Evolutionary conservation across 2,113 vertebrate genomes (phyloP).

Genomic region (Tenebrosternarchus preto): DNA sequence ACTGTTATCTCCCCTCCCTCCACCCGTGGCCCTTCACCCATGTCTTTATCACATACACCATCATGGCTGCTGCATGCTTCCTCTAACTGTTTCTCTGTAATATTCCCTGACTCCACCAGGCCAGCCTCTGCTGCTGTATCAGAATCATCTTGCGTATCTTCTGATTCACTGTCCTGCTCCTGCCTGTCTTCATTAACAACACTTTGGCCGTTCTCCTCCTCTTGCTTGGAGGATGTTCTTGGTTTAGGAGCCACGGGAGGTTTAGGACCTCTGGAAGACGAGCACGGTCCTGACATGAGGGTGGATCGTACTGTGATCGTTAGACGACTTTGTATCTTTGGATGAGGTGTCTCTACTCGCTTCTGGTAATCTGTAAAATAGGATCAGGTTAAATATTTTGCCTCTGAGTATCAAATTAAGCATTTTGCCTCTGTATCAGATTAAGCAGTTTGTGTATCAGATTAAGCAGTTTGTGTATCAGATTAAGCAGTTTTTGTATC

Average conservation of each 20-base stretch:
- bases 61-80: slow-evolving; percentile 55
- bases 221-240: slow-evolving; percentile 69
- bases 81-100: too few species aligned
- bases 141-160: slow-evolving; percentile 58
- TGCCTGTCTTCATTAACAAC: slow-evolving; percentile 77
- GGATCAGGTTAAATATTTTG: neutral
- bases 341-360: slow-evolving; percentile 82
- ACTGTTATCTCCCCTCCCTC: slow-evolving; percentile 43
- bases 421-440: too few species aligned
- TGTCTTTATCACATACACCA: slow-evolving; percentile 18
- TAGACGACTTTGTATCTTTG: slow-evolving; percentile 79
- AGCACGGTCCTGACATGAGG: slow-evolving; percentile 78
- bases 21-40: slow-evolving; percentile 9
- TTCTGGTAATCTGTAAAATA: slow-evolving; percentile 83
- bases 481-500: too few species aligned
- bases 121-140: slow-evolving; percentile 58
- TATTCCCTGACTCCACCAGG: slow-evolving; percentile 53
- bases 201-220: slow-evolving; percentile 71
- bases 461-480: too few species aligned
- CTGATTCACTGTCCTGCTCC: slow-evolving; percentile 66
- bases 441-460: too few species aligned
- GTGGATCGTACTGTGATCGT: slow-evolving; percentile 82
- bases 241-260: slow-evolving; percentile 92
- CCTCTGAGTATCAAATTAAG: neutral
- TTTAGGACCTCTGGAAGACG: slow-evolving; percentile 80